A percentile compares a stretch with the other conserved stretches of the same genome.
Conservation (phyloP, 92 coral and sea anemone species). For the Epizoanthus rinbou region DNA sequence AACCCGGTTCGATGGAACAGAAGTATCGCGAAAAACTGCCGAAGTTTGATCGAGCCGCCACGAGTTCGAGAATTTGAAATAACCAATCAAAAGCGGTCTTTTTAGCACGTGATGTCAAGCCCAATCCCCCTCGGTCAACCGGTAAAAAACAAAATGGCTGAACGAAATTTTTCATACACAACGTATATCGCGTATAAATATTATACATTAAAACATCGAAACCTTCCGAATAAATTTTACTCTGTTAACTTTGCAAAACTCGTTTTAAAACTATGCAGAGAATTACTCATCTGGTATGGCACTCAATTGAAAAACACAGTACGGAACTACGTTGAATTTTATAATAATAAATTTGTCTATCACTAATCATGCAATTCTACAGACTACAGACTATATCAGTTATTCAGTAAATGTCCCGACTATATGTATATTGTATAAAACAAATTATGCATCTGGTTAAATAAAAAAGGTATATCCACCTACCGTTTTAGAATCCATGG, state of each 20-base stretch:
- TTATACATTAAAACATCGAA: too few species aligned
- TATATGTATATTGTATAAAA: too few species aligned
- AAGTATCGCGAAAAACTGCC: not conserved
- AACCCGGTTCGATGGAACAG: not conserved
- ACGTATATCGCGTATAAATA: too few species aligned
- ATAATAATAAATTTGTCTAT: not conserved
- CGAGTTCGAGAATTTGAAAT: constrained; percentile 20
- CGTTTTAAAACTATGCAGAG: not conserved
- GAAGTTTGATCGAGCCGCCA: constrained; percentile 38
- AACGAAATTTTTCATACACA: not conserved
- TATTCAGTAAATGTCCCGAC: too few species aligned
- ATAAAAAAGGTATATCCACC: not conserved
- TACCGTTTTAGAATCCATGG: not conserved
- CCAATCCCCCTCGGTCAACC: constrained; percentile 16
- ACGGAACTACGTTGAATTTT: not conserved
- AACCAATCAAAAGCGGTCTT: not conserved
- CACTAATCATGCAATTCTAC: too few species aligned
- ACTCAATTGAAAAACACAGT: not conserved
- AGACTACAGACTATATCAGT: too few species aligned
- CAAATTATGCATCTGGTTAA: too few species aligned
- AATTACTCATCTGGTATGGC: not conserved
- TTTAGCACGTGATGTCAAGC: constrained; percentile 7
- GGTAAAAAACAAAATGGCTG: constrained; percentile 17
- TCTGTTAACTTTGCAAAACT: not conserved
- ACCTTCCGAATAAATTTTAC: too few species aligned